phyloP scores from a whole-genome alignment of 2,113 vertebrate genomes.

The Ardeotis arabs region DNA sequence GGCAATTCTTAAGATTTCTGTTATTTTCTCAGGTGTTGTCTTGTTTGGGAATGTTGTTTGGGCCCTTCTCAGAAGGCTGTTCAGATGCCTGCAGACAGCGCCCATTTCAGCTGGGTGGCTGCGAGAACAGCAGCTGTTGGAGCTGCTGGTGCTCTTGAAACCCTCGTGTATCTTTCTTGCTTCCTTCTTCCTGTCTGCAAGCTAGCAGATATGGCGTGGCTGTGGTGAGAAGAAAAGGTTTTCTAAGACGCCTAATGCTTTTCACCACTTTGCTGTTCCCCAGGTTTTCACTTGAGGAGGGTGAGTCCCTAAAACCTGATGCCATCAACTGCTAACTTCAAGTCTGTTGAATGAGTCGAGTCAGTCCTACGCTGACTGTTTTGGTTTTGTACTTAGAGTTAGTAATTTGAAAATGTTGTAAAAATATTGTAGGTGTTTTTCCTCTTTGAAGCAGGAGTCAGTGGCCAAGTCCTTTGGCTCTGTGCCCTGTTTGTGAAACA shows the following conservation, averaged over 20 bases:
- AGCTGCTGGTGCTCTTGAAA: background rate
- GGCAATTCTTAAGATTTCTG: background rate
- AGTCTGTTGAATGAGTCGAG: background rate
- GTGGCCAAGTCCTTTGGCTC: background rate
- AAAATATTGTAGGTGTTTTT: background rate
- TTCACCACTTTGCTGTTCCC: background rate
- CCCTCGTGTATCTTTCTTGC: background rate
- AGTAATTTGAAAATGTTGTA: background rate
- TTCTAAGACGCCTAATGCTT: background rate
- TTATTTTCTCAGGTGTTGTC: background rate
- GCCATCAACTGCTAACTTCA: background rate
- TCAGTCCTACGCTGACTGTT: background rate
- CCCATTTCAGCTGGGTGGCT: background rate
- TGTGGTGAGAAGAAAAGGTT: background rate
- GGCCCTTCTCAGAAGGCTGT: background rate
- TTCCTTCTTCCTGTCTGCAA: background rate
- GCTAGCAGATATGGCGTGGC: background rate
- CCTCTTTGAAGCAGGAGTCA: background rate
- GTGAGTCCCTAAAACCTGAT: background rate
- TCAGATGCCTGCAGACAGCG: background rate
- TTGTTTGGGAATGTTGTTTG: background rate
- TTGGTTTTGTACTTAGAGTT: background rate
- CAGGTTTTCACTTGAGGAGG: background rate
- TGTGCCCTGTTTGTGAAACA: background rate
- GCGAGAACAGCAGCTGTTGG: background rate